Conservation (phyloP, 2,113 vertebrate genomes). For the Pygoscelis adeliae region DNA sequence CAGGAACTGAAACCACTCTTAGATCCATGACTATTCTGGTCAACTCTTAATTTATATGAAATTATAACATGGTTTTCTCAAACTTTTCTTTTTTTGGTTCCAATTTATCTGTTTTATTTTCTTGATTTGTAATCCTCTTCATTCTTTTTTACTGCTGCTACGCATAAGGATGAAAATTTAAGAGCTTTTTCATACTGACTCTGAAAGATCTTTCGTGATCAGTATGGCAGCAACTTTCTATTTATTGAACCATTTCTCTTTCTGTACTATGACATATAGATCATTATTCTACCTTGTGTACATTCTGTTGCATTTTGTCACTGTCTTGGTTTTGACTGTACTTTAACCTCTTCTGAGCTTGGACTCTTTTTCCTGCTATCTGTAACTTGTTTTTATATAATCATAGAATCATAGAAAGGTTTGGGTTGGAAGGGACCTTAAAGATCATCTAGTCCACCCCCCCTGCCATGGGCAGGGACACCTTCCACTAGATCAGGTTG, state of each 20-base stretch:
- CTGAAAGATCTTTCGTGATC: background rate
- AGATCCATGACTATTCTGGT: background rate
- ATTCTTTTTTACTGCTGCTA: background rate
- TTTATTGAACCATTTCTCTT: constrained; percentile 17
- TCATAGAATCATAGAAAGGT: too few relatives aligned
- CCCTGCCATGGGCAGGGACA: too few relatives aligned
- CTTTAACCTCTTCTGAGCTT: constrained; percentile 10
- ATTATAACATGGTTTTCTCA: background rate
- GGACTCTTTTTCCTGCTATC: background rate
- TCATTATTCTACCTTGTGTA: constrained; percentile 23
- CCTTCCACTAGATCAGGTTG: too few relatives aligned
- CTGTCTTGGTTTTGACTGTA: background rate
- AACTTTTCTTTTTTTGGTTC: background rate
- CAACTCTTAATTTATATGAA: background rate
- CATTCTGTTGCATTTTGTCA: background rate
- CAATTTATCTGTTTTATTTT: background rate
- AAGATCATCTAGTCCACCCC: too few relatives aligned
- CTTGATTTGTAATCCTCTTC: background rate
- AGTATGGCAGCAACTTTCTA: background rate
- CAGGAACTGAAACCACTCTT: background rate
- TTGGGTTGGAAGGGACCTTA: too few relatives aligned
- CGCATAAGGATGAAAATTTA: background rate
- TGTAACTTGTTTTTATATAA: background rate
- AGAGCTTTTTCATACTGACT: background rate
- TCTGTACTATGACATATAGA: background rate